These are phyloP conservation scores for Herpailurus yagouaroundi DNA, from an alignment of 2,113 vertebrate species.

Conservation along the genomic window DNA sequence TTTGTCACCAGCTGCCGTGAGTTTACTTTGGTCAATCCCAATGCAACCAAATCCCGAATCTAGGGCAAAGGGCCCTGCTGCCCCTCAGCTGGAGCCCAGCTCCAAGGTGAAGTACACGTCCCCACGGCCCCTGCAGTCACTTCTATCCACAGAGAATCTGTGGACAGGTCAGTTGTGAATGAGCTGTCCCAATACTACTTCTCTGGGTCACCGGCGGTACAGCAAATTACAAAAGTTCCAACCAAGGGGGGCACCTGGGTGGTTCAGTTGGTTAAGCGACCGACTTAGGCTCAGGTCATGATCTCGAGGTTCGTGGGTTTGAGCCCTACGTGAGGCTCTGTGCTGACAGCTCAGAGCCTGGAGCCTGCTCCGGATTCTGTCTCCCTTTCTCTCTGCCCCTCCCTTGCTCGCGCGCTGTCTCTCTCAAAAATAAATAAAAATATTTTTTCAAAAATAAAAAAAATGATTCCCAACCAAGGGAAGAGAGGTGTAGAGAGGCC, in stretches of 20 bases:
- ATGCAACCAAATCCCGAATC: background rate
- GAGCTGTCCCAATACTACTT: accelerated
- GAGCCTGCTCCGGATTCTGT: no score
- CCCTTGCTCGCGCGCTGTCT: no score
- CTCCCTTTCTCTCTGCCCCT: no score
- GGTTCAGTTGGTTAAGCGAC: no score
- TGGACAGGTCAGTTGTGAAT: accelerated
- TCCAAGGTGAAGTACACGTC: accelerated
- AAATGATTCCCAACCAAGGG: background rate
- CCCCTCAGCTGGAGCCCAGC: background rate
- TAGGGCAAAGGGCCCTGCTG: background rate
- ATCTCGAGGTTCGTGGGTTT: no score
- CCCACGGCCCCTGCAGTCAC: accelerated
- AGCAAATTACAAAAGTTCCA: background rate
- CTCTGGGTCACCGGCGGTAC: no score
- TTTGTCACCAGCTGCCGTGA: background rate
- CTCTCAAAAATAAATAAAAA: no score
- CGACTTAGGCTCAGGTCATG: no score
- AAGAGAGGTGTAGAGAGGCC: background rate
- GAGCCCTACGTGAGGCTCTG: no score
- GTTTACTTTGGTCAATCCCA: background rate
- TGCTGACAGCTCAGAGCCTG: no score
- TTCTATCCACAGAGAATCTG: background rate
- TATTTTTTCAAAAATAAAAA: no score
- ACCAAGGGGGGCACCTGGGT: no score